Conservation (phyloP, 2,113 vertebrate species). For the Corydoras sp. region DNA sequence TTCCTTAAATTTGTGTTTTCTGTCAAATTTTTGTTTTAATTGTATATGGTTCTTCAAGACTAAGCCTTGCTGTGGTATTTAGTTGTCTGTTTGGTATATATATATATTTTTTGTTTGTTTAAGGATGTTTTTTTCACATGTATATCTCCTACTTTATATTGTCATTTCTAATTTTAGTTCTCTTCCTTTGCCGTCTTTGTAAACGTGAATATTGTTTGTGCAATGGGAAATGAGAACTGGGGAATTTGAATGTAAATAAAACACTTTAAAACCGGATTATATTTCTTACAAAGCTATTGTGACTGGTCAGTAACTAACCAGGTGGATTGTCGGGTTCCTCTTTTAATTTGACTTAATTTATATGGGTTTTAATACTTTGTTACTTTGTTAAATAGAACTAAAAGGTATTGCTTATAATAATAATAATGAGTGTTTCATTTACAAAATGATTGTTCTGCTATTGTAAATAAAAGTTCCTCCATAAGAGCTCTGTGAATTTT, state of each 20-base stretch:
- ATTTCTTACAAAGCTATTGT: constrained; percentile 46
- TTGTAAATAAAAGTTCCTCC: constrained; percentile 52
- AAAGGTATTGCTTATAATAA: constrained; percentile 30
- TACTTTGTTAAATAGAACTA: constrained; percentile 12
- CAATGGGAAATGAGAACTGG: constrained; percentile 2
- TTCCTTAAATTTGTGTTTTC: constrained; percentile 9
- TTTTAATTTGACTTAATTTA: constrained; percentile 7
- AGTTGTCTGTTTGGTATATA: not conserved
- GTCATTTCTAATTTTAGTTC: constrained; percentile 11
- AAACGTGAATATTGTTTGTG: constrained; percentile 38
- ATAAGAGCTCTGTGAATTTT: not conserved
- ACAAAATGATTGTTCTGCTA: constrained; percentile 43
- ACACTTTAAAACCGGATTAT: constrained; percentile 34
- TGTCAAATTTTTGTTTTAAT: constrained; percentile 40
- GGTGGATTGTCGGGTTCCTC: constrained; percentile 1
- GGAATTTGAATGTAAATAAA: constrained; percentile 48
- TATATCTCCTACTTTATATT: constrained; percentile 1
- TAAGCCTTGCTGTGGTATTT: constrained; percentile 41
- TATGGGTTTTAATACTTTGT: constrained; percentile 10
- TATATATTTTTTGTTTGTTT: not conserved
- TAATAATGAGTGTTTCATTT: constrained; percentile 33
- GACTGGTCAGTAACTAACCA: constrained; percentile 23
- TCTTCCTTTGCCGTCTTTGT: constrained; percentile 28
- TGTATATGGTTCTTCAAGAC: constrained; percentile 29
- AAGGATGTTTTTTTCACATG: not conserved